Percentiles rank a stretch among this genome's conserved stretches.
Conservation (phyloP, 2,888 invertebrate genomes). For the Galerucella nymphaeae region DNA sequence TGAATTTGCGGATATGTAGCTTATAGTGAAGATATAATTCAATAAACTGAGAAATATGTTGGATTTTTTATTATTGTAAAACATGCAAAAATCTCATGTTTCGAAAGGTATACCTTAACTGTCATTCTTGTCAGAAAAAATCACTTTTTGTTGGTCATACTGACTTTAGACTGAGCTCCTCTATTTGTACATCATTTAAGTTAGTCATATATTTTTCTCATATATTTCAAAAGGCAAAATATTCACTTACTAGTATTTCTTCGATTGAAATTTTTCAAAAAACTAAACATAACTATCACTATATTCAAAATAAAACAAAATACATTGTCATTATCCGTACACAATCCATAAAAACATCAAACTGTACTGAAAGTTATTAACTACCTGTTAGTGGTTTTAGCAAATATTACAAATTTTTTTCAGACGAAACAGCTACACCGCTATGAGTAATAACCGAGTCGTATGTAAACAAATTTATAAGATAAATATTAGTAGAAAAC, state of each 20-base stretch:
- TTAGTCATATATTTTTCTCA: not conserved
- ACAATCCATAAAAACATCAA: not conserved
- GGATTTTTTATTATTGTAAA: no score
- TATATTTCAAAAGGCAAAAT: not conserved
- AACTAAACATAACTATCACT: constrained; percentile 1
- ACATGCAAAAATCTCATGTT: no score
- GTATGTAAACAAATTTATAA: constrained; percentile 6
- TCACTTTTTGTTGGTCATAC: no score
- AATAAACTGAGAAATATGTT: not conserved
- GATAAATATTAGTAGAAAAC: constrained; percentile 14
- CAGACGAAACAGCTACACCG: not conserved
- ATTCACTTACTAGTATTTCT: not conserved
- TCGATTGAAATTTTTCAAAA: not conserved
- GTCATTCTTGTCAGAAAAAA: no score
- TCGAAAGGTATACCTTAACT: no score
- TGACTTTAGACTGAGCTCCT: no score
- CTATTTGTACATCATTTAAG: no score
- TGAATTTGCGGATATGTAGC: constrained; percentile 15
- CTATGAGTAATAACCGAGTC: constrained; percentile 1
- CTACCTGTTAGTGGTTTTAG: not conserved
- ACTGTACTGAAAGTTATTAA: constrained; percentile 2
- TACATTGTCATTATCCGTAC: not conserved
- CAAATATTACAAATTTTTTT: constrained; percentile 7
- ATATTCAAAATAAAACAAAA: not conserved
- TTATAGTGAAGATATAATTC: not conserved